These are phyloP conservation scores for Mus spretus DNA, from an alignment of 2,797 vertebrate genomes.

Conservation along the genomic window DNA sequence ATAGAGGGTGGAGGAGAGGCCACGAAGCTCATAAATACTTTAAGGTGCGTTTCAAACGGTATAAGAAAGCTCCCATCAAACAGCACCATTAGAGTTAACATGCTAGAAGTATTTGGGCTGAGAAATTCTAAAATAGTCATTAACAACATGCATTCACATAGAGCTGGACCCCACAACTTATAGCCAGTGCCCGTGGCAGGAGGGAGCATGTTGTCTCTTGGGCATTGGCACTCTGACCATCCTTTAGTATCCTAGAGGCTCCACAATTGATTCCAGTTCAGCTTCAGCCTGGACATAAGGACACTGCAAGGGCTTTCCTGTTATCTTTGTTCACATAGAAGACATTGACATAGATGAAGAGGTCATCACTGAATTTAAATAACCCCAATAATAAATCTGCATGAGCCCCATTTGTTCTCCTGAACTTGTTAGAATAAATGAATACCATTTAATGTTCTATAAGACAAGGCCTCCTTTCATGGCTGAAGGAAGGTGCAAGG, in stretches of 20 bases:
- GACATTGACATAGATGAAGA: slow-evolving; percentile 66
- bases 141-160: not conserved
- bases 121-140: not conserved
- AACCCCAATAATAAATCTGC: slow-evolving; percentile 69
- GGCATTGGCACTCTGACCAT: not conserved
- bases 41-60: not conserved
- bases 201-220: too few relatives aligned
- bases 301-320: slow-evolving; percentile 17
- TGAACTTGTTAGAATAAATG: slow-evolving; percentile 73
- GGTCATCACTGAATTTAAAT: slow-evolving; percentile 76
- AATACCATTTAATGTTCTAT: slow-evolving; percentile 75
- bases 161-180: not conserved
- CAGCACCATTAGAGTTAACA: not conserved
- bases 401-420: slow-evolving; percentile 68
- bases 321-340: slow-evolving; percentile 70
- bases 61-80: not conserved
- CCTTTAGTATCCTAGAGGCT: not conserved
- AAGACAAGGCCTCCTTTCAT: slow-evolving; percentile 84
- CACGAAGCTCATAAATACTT: not conserved
- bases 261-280: not conserved
- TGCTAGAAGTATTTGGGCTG: not conserved
- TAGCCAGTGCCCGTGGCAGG: not conserved
- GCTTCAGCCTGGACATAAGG: slow-evolving; percentile 9
- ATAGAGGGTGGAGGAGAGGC: not conserved
- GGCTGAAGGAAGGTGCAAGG: slow-evolving; percentile 67